Percentiles rank a stretch among this genome's conserved stretches.
Conservation (phyloP, 1,140 invertebrate species). For the Cydia fagiglandana region DNA sequence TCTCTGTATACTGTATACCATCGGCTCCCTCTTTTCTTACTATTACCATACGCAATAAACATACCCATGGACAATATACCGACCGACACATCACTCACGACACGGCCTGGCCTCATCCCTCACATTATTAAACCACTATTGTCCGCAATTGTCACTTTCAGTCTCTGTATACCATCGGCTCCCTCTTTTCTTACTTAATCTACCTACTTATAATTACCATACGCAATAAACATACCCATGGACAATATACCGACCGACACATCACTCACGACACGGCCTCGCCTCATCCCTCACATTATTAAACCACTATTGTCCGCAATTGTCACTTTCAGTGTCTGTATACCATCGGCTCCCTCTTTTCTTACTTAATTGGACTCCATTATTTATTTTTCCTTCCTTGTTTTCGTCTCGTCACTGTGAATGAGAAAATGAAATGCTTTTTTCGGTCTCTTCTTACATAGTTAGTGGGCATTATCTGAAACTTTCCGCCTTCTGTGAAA, state of each 20-base stretch:
- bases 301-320: slow-evolving; percentile 29
- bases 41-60: slow-evolving; percentile 8
- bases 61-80: not conserved
- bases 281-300: slow-evolving; percentile 7
- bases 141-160: slow-evolving; percentile 35
- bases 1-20: slow-evolving; percentile 28
- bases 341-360: slow-evolving; percentile 46
- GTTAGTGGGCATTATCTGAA: slow-evolving; percentile 38
- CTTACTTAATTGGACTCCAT: slow-evolving; percentile 61
- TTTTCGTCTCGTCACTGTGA: slow-evolving; percentile 52
- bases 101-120: not conserved
- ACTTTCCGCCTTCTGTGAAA: slow-evolving; percentile 24
- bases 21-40: slow-evolving; percentile 51
- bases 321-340: slow-evolving; percentile 34
- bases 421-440: slow-evolving; percentile 49
- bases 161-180: slow-evolving; percentile 33
- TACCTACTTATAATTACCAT: too few species aligned
- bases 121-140: slow-evolving; percentile 19
- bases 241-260: not conserved
- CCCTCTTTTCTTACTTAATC: slow-evolving; percentile 60
- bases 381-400: slow-evolving; percentile 56
- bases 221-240: too few species aligned
- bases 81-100: not conserved
- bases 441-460: slow-evolving; percentile 41
- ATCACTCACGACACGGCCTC: not conserved